A percentile compares a stretch with the other conserved stretches of the same genome.
Conservation (phyloP, 2,888 invertebrate genomes). For the Plagiodera versicolora region DNA sequence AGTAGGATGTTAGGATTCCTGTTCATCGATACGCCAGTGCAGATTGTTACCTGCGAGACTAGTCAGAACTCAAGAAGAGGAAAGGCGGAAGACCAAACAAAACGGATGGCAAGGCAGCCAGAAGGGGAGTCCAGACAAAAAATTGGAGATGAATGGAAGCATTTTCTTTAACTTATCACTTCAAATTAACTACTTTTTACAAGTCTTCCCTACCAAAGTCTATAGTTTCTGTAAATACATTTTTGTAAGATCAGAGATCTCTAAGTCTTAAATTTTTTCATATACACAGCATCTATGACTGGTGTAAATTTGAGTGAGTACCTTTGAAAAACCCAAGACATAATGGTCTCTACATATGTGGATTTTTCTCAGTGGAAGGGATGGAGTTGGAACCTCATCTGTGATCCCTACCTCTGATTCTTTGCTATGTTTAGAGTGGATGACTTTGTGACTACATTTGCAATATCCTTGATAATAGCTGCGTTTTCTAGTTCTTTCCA, state of each 20-base stretch:
- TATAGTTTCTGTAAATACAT: too few species aligned
- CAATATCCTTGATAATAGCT: too few species aligned
- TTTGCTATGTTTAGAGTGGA: background rate
- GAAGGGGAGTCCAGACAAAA: too few species aligned
- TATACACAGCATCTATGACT: background rate
- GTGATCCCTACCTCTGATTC: background rate
- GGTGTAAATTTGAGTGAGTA: background rate
- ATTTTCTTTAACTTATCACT: too few species aligned
- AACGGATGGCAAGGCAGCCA: too few species aligned
- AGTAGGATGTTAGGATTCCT: slow-evolving; percentile 18
- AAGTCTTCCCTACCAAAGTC: background rate
- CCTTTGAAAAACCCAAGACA: background rate
- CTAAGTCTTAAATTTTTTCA: background rate
- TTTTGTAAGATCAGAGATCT: too few species aligned
- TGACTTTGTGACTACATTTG: too few species aligned
- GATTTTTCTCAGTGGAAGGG: background rate
- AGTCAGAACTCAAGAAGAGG: background rate
- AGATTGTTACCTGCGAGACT: background rate
- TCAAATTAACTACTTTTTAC: too few species aligned
- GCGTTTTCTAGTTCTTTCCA: too few species aligned
- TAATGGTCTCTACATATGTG: background rate
- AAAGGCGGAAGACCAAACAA: too few species aligned
- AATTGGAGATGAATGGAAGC: too few species aligned
- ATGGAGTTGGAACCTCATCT: background rate
- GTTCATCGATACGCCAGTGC: slow-evolving; percentile 9